These are phyloP conservation scores for Lucinisca nassula DNA, from an alignment of 2,888 invertebrate genomes.

Conservation along the genomic window DNA sequence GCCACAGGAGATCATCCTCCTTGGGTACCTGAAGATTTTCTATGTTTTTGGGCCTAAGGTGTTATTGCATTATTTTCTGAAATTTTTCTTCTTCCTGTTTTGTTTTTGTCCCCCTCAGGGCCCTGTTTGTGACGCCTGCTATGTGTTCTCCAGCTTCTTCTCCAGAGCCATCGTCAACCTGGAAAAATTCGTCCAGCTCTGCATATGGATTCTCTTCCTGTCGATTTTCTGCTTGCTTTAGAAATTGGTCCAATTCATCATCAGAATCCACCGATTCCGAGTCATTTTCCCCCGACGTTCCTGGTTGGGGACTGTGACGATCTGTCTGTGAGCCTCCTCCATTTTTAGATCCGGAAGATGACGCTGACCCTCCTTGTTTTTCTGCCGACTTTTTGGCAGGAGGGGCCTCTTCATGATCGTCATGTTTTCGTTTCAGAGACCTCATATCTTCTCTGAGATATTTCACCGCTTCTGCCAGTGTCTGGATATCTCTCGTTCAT, in stretches of 20 bases:
- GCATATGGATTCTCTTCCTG: not conserved
- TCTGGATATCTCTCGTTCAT: not conserved
- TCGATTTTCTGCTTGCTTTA: not conserved
- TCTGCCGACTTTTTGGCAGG: not conserved
- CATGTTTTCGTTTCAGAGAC: not conserved
- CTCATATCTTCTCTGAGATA: not conserved
- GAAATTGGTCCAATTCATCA: not conserved
- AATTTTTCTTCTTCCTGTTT: slow-evolving; percentile 17
- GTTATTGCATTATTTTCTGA: slow-evolving; percentile 5
- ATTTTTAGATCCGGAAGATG: not conserved
- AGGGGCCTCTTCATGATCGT: not conserved
- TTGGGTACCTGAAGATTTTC: slow-evolving; percentile 27
- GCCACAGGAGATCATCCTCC: slow-evolving; percentile 25
- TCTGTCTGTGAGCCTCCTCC: no score
- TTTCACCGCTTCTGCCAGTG: not conserved
- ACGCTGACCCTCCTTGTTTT: not conserved
- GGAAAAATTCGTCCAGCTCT: not conserved
- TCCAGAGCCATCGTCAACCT: not conserved
- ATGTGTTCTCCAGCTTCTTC: not conserved
- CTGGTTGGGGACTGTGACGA: not conserved
- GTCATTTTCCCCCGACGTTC: not conserved
- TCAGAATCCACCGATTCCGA: not conserved
- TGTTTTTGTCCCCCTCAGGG: not conserved
- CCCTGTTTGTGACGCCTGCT: not conserved
- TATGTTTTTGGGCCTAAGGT: slow-evolving; percentile 27